These are phyloP conservation scores for Creontiades dilutus DNA, from an alignment of 2,888 invertebrate genomes.

Conservation along the genomic window DNA sequence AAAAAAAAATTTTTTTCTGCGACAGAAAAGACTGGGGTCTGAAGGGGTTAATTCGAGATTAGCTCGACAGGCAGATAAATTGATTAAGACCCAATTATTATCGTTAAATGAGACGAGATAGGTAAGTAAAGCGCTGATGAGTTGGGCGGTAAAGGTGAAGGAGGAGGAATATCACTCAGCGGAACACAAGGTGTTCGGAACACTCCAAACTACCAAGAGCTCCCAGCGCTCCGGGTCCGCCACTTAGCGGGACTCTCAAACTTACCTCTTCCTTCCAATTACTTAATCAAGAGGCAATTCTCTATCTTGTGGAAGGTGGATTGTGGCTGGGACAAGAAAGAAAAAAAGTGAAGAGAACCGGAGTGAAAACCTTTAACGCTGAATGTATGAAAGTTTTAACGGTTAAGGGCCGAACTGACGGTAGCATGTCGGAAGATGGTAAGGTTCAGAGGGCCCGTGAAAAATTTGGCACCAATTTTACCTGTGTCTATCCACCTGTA, in stretches of 20 bases:
- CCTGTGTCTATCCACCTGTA: no score
- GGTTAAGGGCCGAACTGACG: background rate
- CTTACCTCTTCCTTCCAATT: conserved; percentile 49
- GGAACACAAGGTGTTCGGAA: conserved; percentile 42
- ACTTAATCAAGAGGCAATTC: conserved; percentile 57
- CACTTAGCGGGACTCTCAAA: conserved; percentile 40
- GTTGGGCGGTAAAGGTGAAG: background rate
- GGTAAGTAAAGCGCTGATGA: conserved; percentile 4
- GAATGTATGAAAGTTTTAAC: conserved; percentile 27
- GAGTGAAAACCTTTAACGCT: background rate
- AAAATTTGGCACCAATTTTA: no score
- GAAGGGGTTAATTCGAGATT: background rate
- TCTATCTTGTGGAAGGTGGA: background rate
- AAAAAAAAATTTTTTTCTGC: no score
- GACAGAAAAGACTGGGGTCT: no score
- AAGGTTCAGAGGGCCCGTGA: background rate
- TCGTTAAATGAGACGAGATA: conserved; percentile 3
- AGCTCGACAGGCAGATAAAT: conserved; percentile 6
- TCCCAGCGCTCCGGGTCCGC: background rate
- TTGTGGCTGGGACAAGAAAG: background rate
- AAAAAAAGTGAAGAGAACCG: background rate
- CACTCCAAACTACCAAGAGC: conserved; percentile 29
- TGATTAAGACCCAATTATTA: conserved; percentile 32
- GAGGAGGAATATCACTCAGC: conserved; percentile 36
- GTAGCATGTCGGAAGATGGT: background rate